phyloP scores from a whole-genome alignment of 2,797 vertebrate genomes.

The Xenopus petersii region DNA sequence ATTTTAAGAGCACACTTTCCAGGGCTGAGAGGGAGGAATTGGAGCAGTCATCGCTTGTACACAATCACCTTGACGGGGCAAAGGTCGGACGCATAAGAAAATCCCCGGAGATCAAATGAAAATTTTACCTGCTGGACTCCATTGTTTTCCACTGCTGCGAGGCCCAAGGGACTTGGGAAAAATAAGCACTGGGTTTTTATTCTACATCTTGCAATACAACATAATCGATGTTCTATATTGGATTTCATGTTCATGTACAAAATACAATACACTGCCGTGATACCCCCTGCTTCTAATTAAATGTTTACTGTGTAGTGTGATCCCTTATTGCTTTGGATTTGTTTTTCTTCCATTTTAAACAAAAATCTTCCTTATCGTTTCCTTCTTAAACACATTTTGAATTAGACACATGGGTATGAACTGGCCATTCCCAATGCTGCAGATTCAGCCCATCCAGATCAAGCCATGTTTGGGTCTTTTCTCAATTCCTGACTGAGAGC shows the following conservation, averaged over 20 bases:
- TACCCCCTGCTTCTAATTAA: too few relatives aligned
- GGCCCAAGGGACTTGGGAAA: neutral
- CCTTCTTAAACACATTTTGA: too few relatives aligned
- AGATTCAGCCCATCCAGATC: too few relatives aligned
- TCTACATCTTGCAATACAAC: neutral
- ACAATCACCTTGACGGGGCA: neutral
- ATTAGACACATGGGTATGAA: too few relatives aligned
- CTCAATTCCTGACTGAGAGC: too few relatives aligned
- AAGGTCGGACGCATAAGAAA: too few relatives aligned
- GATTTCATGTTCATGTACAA: neutral
- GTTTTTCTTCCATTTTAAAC: too few relatives aligned
- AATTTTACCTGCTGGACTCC: conserved; percentile 4
- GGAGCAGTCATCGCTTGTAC: neutral
- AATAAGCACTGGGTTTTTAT: neutral
- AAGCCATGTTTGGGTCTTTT: too few relatives aligned
- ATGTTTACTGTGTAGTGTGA: too few relatives aligned
- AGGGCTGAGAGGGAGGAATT: neutral
- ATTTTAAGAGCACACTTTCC: neutral
- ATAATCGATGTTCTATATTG: neutral
- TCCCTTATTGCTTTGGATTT: too few relatives aligned
- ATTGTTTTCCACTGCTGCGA: neutral
- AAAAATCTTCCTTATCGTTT: too few relatives aligned
- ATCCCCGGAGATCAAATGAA: conserved; percentile 6
- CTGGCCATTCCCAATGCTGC: too few relatives aligned
- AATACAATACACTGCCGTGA: neutral